Conservation (phyloP, 2,797 vertebrate genomes). For the Sebastes oblongus region DNA sequence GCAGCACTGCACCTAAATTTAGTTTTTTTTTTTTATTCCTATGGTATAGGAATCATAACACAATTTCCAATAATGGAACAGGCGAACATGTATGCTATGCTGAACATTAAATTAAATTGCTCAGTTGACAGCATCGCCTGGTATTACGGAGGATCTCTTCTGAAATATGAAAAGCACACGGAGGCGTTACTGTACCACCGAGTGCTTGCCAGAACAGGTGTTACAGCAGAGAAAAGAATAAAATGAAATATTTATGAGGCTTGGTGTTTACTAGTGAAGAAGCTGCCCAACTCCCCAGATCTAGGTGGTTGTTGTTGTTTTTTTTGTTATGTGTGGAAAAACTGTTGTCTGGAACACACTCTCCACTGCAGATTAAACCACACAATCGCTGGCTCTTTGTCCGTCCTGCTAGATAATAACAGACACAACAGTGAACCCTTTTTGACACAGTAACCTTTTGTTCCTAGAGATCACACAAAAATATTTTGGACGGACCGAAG, state of each 20-base stretch:
- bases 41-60: slow-evolving; percentile 70
- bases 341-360: slow-evolving; percentile 43
- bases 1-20: slow-evolving; percentile 84
- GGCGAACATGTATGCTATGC: slow-evolving; percentile 44
- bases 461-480: slow-evolving; percentile 17
- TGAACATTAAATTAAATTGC: slow-evolving; percentile 48
- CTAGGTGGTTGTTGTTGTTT: not conserved
- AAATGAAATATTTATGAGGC: slow-evolving; percentile 72
- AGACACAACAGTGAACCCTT: slow-evolving; percentile 25
- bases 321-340: slow-evolving; percentile 28
- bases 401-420: slow-evolving; percentile 10
- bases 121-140: slow-evolving; percentile 27
- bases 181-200: slow-evolving; percentile 48
- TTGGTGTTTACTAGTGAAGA: slow-evolving; percentile 66
- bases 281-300: slow-evolving; percentile 40
- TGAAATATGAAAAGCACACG: slow-evolving; percentile 51
- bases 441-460: slow-evolving; percentile 36
- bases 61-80: slow-evolving; percentile 53
- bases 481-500: slow-evolving; percentile 7
- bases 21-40: slow-evolving; percentile 71
- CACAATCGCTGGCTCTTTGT: slow-evolving; percentile 18
- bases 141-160: slow-evolving; percentile 32
- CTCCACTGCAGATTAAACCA: slow-evolving; percentile 34
- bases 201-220: slow-evolving; percentile 67
- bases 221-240: slow-evolving; percentile 65